phyloP scores from a whole-genome alignment of 2,888 invertebrate species.

The Metalampra italica region DNA sequence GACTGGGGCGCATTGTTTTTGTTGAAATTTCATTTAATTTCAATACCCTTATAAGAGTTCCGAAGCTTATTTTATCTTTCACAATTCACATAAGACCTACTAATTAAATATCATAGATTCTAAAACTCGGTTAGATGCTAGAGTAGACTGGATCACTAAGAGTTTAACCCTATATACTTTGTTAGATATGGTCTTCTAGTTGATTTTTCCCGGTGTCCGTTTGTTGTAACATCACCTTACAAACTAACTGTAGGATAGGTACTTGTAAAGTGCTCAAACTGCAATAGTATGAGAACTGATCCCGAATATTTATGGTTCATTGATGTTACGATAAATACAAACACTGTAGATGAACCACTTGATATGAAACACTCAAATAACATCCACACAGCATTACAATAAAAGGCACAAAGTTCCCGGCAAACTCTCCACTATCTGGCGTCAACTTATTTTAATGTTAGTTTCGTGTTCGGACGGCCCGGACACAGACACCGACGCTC shows the following conservation, averaged over 20 bases:
- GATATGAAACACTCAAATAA: slow-evolving; percentile 4
- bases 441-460: slow-evolving; percentile 36
- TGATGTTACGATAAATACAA: neutral
- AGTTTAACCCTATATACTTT: too few species aligned
- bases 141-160: too few species aligned
- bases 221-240: too few species aligned
- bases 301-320: neutral
- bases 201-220: too few species aligned
- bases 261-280: too few species aligned
- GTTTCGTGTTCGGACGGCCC: slow-evolving; percentile 28
- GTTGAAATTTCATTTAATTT: slow-evolving; percentile 18
- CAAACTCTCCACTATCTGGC: slow-evolving; percentile 29
- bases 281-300: neutral
- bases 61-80: neutral
- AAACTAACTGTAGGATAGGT: too few species aligned
- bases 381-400: slow-evolving; percentile 10
- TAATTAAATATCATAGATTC: too few species aligned
- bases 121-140: too few species aligned
- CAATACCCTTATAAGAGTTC: neutral
- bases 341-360: neutral
- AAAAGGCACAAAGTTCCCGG: slow-evolving; percentile 18
- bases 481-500: slow-evolving; percentile 24
- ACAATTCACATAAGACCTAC: too few species aligned
- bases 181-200: too few species aligned
- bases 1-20: slow-evolving; percentile 33